Evolutionary conservation across 2,797 vertebrate genomes (phyloP).

Genomic region (Fratercula arctica): DNA sequence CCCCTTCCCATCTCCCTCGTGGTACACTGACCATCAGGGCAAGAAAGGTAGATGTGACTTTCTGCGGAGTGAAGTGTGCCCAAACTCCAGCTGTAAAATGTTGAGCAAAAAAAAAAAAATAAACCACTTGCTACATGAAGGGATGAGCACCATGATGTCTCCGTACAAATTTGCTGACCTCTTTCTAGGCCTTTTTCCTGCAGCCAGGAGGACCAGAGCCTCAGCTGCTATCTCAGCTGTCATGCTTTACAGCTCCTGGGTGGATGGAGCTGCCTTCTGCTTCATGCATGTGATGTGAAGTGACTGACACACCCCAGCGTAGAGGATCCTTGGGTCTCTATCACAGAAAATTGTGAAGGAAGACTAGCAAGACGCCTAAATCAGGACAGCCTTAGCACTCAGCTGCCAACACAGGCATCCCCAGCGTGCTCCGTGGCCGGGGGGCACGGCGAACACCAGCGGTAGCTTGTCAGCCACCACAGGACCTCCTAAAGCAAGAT

Average conservation of each 20-base stretch:
- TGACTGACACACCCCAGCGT: neutral
- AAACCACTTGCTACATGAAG: neutral
- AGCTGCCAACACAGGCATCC: neutral
- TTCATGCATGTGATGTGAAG: neutral
- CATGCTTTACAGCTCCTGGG: neutral
- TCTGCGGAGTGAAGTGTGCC: neutral
- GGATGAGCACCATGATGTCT: neutral
- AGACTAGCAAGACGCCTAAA: constrained; percentile 8
- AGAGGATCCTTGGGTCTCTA: neutral
- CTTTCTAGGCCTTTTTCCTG: constrained; percentile 6
- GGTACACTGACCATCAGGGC: rapidly evolving
- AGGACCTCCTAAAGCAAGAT: constrained; percentile 18
- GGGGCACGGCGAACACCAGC: neutral
- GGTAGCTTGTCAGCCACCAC: neutral
- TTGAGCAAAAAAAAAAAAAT: neutral
- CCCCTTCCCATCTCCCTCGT: rapidly evolving
- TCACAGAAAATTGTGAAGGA: neutral
- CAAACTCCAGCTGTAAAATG: neutral
- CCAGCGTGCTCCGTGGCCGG: neutral
- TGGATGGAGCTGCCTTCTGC: neutral
- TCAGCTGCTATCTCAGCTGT: constrained; percentile 32
- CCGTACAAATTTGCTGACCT: neutral
- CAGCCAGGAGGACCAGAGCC: neutral
- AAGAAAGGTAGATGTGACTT: neutral
- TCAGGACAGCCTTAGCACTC: neutral